Evolutionary conservation across 2,797 vertebrate species (phyloP), one percentile per base, ranked within the genome.

Genomic region (Chaetodon trifasciatus): DNA sequence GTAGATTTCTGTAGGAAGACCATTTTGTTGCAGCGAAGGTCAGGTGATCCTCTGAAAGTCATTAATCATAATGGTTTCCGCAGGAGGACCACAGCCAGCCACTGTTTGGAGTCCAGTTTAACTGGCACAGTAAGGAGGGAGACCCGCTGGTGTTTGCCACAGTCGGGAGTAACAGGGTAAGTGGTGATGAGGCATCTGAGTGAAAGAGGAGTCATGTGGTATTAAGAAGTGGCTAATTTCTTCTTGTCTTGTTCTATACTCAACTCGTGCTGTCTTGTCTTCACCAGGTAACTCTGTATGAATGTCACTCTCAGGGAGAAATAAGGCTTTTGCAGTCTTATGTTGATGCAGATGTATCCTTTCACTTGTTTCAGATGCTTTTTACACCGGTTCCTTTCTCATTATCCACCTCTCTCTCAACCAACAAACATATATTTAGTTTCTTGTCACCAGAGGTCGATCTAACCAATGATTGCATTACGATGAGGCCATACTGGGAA

Each of bases 51-150:
- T 42, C 42, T 42, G 11, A 42, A 42, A 11, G 42, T 42, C 28
- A 32, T 32, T 32, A 32, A 32, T 13, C 9, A 5, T n/a, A 0
- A 5, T 74, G 47, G 3, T 70, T 67, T 67, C 9, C 40, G 3
- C 90, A 99, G 98, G 98, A 99, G 94, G 98, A 99, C 90, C 98
- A 99, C 61, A 96, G 97, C 12, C 98, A 99, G 90, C 98, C 98
- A 10, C 92, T 99, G 84, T 99, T 99, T 92, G 98, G 98, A 62
- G 98, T 99, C 61, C 98, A 99, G 85, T 99, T 99, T 87, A 99
- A 99, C 92, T 99, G 98, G 98, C 97, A 99, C 93, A 99, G 98
- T 91, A 99, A 99, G 91, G 98, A 99, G 94, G 98, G 98, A 13
- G 98, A 99, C 92, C 98, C 98, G 0, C 94, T 99, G 62, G 98